These are phyloP conservation scores for Ridgeia piscesae DNA, from an alignment of 1,140 invertebrate species.

Conservation along the genomic window DNA sequence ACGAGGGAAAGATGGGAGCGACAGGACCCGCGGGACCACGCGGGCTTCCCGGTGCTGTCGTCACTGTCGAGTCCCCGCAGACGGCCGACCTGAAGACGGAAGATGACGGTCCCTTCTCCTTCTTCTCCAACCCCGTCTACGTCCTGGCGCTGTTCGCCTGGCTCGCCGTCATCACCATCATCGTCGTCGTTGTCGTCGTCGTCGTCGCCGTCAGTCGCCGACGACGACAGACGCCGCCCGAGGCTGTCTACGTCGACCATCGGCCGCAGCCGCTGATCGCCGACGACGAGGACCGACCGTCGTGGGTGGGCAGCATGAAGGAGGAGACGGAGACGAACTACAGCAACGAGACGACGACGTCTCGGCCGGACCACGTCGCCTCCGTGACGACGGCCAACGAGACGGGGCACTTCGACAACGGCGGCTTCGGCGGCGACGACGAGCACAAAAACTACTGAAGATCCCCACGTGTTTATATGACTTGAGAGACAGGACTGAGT, in stretches of 20 bases:
- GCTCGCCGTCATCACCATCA: slow-evolving; percentile 15
- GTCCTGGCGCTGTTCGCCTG: slow-evolving; percentile 8
- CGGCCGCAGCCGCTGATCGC: neutral
- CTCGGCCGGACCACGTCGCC: neutral
- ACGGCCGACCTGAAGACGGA: neutral
- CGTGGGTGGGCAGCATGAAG: slow-evolving; percentile 5
- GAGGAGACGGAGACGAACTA: slow-evolving; percentile 17
- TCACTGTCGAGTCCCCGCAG: slow-evolving; percentile 10
- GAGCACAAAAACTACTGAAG: neutral
- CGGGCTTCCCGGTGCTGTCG: neutral
- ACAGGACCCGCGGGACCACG: neutral
- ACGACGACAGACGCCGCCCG: neutral
- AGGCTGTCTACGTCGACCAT: neutral
- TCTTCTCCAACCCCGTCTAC: neutral
- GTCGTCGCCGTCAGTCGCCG: neutral
- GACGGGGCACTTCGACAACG: neutral
- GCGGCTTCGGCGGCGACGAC: neutral
- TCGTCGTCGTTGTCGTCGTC: slow-evolving; percentile 16
- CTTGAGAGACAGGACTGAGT: too few species aligned
- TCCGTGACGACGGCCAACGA: neutral
- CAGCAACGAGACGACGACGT: slow-evolving; percentile 12
- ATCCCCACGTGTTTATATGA: too few species aligned
- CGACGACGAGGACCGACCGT: neutral
- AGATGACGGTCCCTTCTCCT: neutral
- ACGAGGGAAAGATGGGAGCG: neutral